These are phyloP conservation scores for Gallinago nigripennis DNA, from an alignment of 2,797 vertebrate genomes.

Conservation along the genomic window DNA sequence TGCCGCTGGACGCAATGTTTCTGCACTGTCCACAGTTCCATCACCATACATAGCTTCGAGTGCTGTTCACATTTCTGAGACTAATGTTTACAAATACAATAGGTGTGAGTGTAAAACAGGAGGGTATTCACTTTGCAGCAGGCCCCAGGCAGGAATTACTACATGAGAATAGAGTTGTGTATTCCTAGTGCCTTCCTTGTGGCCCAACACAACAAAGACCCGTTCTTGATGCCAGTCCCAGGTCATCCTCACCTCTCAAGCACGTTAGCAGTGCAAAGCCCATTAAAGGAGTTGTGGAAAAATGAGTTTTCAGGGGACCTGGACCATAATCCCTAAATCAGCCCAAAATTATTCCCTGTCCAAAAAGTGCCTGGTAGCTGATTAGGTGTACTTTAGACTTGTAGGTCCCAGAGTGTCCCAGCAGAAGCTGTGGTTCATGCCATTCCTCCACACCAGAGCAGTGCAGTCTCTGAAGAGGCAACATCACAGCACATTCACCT, in stretches of 20 bases:
- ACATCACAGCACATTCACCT: background rate
- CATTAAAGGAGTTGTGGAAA: background rate
- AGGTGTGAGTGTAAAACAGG: background rate
- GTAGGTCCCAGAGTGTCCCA: background rate
- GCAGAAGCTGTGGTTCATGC: background rate
- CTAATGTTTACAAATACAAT: background rate
- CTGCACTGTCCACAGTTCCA: background rate
- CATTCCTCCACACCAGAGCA: accelerated
- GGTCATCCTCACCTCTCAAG: background rate
- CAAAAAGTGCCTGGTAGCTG: background rate
- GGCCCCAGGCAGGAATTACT: background rate
- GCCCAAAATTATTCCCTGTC: background rate
- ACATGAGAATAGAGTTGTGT: background rate
- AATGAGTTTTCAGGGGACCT: background rate
- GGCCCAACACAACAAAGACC: background rate
- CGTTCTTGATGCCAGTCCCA: background rate
- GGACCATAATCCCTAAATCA: background rate
- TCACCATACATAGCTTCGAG: background rate
- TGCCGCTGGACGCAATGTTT: background rate
- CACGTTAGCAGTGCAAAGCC: background rate
- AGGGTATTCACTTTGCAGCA: background rate
- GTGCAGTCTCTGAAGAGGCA: background rate
- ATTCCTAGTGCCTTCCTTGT: background rate
- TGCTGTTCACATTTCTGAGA: background rate
- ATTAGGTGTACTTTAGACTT: background rate